These are phyloP conservation scores for Plemyria rubiginata DNA, from an alignment of 2,888 invertebrate species.

Conservation along the genomic window DNA sequence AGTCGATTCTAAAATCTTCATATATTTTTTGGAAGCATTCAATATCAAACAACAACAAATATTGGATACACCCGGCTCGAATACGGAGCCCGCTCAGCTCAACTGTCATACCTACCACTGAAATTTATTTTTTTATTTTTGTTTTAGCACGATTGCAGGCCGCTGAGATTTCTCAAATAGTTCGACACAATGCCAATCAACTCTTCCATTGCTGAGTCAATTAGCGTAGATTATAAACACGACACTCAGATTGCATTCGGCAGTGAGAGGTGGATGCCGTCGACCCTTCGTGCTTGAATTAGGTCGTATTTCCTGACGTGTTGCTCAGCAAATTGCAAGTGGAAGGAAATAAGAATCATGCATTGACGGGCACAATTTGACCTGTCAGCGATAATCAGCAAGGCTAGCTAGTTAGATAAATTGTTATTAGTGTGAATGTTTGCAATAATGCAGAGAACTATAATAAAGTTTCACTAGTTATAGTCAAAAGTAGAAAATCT, in stretches of 20 bases:
- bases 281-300: neutral
- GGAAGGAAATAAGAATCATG: neutral
- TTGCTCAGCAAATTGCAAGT: neutral
- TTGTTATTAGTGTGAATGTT: too few relatives aligned
- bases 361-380: neutral
- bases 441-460: too few relatives aligned
- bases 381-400: neutral
- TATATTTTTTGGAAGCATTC: neutral
- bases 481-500: too few relatives aligned
- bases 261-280: neutral
- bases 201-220: slow-evolving; percentile 16
- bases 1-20: too few relatives aligned
- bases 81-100: neutral
- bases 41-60: too few relatives aligned
- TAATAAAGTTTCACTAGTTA: too few relatives aligned
- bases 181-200: slow-evolving; percentile 13
- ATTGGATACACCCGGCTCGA: neutral
- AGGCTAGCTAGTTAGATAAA: neutral
- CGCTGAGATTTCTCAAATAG: neutral
- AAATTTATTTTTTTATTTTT: too few relatives aligned
- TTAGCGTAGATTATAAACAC: slow-evolving; percentile 15
- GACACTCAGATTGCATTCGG: slow-evolving; percentile 3
- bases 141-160: neutral
- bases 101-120: too few relatives aligned
- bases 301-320: neutral